Evolutionary conservation across 1,140 invertebrate species (phyloP).

Genomic region (Lordiphosa collinella): DNA sequence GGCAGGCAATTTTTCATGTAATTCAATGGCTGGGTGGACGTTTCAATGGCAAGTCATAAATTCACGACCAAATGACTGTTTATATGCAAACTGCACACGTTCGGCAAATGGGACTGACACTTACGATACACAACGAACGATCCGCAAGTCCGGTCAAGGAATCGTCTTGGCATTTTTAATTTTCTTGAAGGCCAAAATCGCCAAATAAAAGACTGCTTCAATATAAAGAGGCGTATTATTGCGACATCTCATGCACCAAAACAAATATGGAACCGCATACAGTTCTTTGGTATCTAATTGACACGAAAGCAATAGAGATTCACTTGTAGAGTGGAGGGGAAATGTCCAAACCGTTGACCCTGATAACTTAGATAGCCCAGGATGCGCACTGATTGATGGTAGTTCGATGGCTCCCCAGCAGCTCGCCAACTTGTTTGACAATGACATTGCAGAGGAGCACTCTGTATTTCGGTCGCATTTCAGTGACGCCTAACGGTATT

Average conservation of each 20-base stretch:
- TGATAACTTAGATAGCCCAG: slow-evolving; percentile 15
- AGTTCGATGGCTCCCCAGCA: background rate
- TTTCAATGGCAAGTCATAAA: slow-evolving; percentile 27
- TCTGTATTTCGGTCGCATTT: background rate
- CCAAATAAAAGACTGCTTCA: slow-evolving; percentile 40
- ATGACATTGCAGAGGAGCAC: slow-evolving; percentile 44
- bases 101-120: slow-evolving; percentile 39
- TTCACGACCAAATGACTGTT: slow-evolving; percentile 32
- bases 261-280: slow-evolving; percentile 43
- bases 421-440: slow-evolving; percentile 16
- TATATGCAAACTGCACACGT: slow-evolving; percentile 29
- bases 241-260: slow-evolving; percentile 29
- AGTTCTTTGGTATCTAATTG: slow-evolving; percentile 47
- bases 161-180: too few species aligned
- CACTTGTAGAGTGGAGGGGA: too few species aligned
- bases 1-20: slow-evolving; percentile 52
- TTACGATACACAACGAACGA: slow-evolving; percentile 32
- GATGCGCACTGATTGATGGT: slow-evolving; percentile 12
- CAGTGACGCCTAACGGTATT: slow-evolving; percentile 32
- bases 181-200: slow-evolving; percentile 26
- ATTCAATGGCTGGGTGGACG: slow-evolving; percentile 16
- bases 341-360: too few species aligned
- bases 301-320: too few species aligned
- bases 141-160: slow-evolving; percentile 32
- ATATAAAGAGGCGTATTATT: slow-evolving; percentile 46